Conservation (phyloP, 2,797 vertebrate genomes). For the Clarias laeviceps region DNA sequence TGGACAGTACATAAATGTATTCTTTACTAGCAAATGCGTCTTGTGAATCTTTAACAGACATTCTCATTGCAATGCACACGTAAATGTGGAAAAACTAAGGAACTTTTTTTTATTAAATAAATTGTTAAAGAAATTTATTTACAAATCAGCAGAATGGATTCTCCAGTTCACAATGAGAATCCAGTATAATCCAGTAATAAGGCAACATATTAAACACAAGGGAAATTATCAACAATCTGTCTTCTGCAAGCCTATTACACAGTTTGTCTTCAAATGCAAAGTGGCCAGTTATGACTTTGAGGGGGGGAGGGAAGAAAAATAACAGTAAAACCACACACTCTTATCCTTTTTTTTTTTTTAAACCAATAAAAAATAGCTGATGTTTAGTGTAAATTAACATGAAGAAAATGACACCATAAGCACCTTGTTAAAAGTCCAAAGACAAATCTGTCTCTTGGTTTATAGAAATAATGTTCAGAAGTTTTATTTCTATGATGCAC, state of each 20-base stretch:
- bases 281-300: not conserved
- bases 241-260: not conserved
- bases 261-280: not conserved
- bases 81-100: not conserved
- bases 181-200: slow-evolving; percentile 33
- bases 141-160: slow-evolving; percentile 54
- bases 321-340: not conserved
- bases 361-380: not conserved
- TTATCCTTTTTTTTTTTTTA: not conserved
- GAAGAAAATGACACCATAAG: slow-evolving; percentile 11
- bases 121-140: slow-evolving; percentile 60
- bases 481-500: not conserved
- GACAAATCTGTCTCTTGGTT: not conserved
- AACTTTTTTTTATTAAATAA: slow-evolving; percentile 60
- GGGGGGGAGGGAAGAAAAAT: too few relatives aligned
- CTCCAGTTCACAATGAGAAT: slow-evolving; percentile 26
- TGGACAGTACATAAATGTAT: not conserved
- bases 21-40: too few relatives aligned
- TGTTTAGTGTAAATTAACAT: not conserved
- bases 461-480: not conserved
- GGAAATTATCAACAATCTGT: slow-evolving; percentile 18
- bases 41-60: not conserved
- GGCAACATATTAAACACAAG: slow-evolving; percentile 20
- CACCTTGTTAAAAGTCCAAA: not conserved
- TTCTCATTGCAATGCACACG: not conserved